Evolutionary conservation across 2,113 vertebrate species (phyloP).

Genomic region (Polyodon spathula): DNA sequence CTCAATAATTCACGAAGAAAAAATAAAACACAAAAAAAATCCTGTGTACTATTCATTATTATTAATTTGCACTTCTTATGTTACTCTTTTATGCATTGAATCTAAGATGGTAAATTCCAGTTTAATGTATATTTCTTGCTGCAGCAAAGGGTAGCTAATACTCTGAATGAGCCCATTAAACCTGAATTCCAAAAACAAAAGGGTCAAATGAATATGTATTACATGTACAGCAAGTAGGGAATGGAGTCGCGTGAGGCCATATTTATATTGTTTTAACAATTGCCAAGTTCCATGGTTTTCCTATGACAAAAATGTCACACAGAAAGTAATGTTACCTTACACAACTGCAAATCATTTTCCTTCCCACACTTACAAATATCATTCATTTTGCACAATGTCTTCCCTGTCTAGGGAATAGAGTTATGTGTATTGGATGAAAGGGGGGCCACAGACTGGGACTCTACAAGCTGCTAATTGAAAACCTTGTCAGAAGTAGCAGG

Average conservation of each 20-base stretch:
- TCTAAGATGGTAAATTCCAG: no score
- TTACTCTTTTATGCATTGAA: no score
- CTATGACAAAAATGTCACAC: background rate
- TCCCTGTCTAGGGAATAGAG: slow-evolving; percentile 33
- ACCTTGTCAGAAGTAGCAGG: slow-evolving; percentile 45
- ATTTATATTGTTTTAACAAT: background rate
- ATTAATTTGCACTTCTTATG: no score
- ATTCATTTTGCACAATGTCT: slow-evolving; percentile 10
- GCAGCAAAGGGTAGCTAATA: no score
- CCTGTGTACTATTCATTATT: no score
- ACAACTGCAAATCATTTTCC: background rate
- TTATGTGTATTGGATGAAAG: slow-evolving; percentile 38
- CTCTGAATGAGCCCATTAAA: no score
- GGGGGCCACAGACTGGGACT: slow-evolving; percentile 36
- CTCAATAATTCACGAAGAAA: no score
- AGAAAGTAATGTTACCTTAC: slow-evolving; percentile 18
- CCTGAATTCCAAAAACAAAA: no score
- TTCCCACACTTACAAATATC: background rate
- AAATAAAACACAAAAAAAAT: no score
- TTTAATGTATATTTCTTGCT: no score
- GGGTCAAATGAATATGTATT: no score
- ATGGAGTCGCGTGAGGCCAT: background rate
- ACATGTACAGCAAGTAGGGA: no score
- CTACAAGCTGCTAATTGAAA: slow-evolving; percentile 60
- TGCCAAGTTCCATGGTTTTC: background rate